These are phyloP conservation scores for Pediacus dermestoides DNA, from an alignment of 2,888 invertebrate genomes.

Conservation along the genomic window DNA sequence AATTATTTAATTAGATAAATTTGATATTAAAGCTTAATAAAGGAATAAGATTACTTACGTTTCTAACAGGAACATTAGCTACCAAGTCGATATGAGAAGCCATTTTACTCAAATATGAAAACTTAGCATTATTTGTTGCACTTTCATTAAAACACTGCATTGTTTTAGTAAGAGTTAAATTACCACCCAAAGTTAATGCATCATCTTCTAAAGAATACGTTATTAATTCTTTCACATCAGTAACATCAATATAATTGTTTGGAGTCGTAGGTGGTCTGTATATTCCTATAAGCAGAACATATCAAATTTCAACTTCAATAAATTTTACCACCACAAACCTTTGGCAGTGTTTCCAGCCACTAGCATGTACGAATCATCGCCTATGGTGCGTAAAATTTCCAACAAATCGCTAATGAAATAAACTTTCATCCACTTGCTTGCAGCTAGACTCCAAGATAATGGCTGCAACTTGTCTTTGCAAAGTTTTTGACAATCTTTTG, in stretches of 20 bases:
- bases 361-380: slow-evolving; percentile 55
- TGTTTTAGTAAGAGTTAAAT: slow-evolving; percentile 55
- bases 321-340: slow-evolving; percentile 58
- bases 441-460: slow-evolving; percentile 43
- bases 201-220: slow-evolving; percentile 45
- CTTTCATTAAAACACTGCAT: slow-evolving; percentile 52
- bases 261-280: slow-evolving; percentile 23
- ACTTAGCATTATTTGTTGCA: slow-evolving; percentile 50
- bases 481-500: slow-evolving; percentile 49
- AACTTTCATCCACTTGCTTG: slow-evolving; percentile 58
- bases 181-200: slow-evolving; percentile 59
- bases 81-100: slow-evolving; percentile 64
- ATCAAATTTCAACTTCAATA: too few relatives aligned
- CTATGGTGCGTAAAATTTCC: slow-evolving; percentile 50
- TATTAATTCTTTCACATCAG: slow-evolving; percentile 57
- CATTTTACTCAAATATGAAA: slow-evolving; percentile 55
- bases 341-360: slow-evolving; percentile 74
- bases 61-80: slow-evolving; percentile 69
- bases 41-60: too few relatives aligned
- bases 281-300: too few relatives aligned
- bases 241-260: slow-evolving; percentile 63
- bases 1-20: too few relatives aligned
- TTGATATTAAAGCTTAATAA: too few relatives aligned
- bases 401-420: slow-evolving; percentile 56
- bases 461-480: slow-evolving; percentile 37